Base-by-base conservation (phyloP, 2,888 invertebrate genomes). In the Acanthococcus lagerstroemiae region DNA sequence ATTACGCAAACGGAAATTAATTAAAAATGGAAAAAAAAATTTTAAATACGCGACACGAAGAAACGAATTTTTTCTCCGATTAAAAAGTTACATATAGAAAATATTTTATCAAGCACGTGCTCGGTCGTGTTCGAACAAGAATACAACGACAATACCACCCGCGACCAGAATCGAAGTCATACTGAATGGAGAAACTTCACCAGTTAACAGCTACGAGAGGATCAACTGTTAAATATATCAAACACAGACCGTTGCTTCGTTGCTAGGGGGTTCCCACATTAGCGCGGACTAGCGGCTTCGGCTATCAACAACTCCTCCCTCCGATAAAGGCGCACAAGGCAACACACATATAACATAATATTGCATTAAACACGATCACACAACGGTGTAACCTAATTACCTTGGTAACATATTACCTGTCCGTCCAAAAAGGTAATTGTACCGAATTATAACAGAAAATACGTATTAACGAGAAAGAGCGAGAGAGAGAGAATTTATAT, bases 211-310 rank as follows among this genome's bases (percentile, higher is more conserved):
- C 50, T 19, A n/a, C 50, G 50, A n/a, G 21, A 19, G 4, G 21
- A 37, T 37, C 37, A 37, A 37, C 37, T 37, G 37, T 37, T 37
- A 37, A 9, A 37, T 37, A 9, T 37, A n/a, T 22, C 61, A 61
- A 25, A 61, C 50, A 61, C 26, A 48, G 26, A 24, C 50, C 61
- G 61, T 61, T 61, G 61, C 61, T 61, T n/a, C n/a, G n/a, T n/a
- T n/a, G n/a, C n/a, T 50, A 27, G 61, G 61, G 58, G 58, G 48
- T 25, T 22, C 37, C 44, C 21, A 44, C 44, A 57, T 57, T 57
- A 57, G 37, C 37, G 44, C 57, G 5, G 22, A 15, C 57, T 57
- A 44, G 37, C 57, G 57, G 48, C 26, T 25, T 26, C n/a, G 4
- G 48, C 24, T 26, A 21, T 26, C 30, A 30, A 55, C 7, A 24